phyloP scores from a whole-genome alignment of 1,140 invertebrate genomes.

The Brachionus plicatilis region DNA sequence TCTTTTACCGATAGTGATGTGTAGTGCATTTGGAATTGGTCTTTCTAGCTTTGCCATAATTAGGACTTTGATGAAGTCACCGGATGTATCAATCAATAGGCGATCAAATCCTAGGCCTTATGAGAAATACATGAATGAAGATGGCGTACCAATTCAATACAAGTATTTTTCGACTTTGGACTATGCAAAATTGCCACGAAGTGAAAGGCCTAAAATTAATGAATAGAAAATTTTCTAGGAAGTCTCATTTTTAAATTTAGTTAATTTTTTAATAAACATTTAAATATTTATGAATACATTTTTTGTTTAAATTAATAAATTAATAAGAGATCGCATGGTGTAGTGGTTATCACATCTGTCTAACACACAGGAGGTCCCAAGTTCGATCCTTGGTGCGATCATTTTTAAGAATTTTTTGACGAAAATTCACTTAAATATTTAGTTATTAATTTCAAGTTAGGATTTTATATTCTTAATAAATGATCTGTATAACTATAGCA shows the following conservation, averaged over 20 bases:
- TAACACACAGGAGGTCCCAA: not conserved
- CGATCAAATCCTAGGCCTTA: not conserved
- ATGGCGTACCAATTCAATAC: constrained; percentile 11
- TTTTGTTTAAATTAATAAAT: too few species aligned
- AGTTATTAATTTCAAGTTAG: too few species aligned
- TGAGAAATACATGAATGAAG: not conserved
- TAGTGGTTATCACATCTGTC: not conserved
- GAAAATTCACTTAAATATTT: too few species aligned
- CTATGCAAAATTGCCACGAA: not conserved
- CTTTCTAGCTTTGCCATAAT: constrained; percentile 21
- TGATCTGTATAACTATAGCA: too few species aligned
- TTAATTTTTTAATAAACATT: not conserved
- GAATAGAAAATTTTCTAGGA: too few species aligned
- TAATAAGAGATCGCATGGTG: not conserved
- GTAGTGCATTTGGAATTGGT: not conserved
- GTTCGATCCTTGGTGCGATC: not conserved
- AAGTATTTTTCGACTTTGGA: constrained; percentile 28
- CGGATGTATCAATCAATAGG: constrained; percentile 12
- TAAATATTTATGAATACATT: too few species aligned
- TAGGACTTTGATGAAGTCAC: not conserved
- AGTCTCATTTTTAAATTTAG: not conserved
- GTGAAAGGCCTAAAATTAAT: not conserved
- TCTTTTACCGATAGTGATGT: not conserved
- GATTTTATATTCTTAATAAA: too few species aligned
- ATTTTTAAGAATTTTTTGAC: not conserved